phyloP scores from a whole-genome alignment of 2,797 vertebrate genomes.

The Merluccius polli region DNA sequence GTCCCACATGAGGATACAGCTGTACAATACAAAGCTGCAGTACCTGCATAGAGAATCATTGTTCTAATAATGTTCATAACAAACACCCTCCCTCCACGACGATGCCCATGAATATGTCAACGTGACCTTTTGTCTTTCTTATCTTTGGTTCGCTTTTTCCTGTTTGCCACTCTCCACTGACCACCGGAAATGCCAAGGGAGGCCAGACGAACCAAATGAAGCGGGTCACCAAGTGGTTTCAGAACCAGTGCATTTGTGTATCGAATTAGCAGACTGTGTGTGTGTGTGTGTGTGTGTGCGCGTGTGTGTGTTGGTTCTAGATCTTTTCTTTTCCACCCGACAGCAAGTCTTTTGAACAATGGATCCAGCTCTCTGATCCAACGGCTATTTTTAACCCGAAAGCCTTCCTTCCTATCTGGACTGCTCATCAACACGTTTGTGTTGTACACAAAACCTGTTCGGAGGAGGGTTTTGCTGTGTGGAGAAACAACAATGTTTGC shows the following conservation, averaged over 20 bases:
- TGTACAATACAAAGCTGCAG: background rate
- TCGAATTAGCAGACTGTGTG: background rate
- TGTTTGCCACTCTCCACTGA: background rate
- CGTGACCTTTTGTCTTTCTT: constrained; percentile 3
- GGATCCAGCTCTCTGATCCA: constrained; percentile 36
- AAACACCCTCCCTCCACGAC: background rate
- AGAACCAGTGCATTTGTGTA: background rate
- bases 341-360: constrained; percentile 2
- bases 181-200: background rate
- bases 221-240: background rate
- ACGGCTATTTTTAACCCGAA: constrained; percentile 45
- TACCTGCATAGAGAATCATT: background rate
- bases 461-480: background rate
- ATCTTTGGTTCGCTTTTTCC: background rate
- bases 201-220: background rate
- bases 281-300: background rate
- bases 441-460: constrained; percentile 26
- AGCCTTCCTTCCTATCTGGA: constrained; percentile 22
- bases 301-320: too few species aligned
- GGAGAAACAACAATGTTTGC: background rate
- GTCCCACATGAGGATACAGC: background rate
- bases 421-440: constrained; percentile 9
- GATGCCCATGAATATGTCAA: background rate
- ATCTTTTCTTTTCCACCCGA: background rate
- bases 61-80: background rate